Evolutionary conservation across 2,888 invertebrate species (phyloP).

Genomic region (Petrolisthes manimaculis): DNA sequence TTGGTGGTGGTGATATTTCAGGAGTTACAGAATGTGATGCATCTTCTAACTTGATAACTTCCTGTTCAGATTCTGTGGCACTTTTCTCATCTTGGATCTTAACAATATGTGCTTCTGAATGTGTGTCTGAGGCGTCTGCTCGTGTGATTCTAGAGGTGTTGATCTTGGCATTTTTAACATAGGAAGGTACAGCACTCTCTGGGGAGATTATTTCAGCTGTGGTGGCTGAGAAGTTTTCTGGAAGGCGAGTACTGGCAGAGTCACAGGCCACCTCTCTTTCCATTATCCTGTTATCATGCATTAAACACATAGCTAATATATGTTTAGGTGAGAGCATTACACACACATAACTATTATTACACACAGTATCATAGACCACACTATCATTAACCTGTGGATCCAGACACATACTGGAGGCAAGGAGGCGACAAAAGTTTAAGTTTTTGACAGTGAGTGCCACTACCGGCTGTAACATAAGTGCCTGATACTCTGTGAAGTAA

Average conservation of each 20-base stretch:
- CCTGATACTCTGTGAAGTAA: constrained; percentile 57
- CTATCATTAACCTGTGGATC: constrained; percentile 46
- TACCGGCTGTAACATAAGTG: constrained; percentile 50
- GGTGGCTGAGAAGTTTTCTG: constrained; percentile 55
- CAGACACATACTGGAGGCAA: constrained; percentile 53
- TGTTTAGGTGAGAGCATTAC: constrained; percentile 65
- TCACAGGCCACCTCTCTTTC: constrained; percentile 32
- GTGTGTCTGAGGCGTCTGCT: constrained; percentile 27
- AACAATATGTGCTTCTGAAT: not conserved
- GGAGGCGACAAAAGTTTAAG: constrained; percentile 54
- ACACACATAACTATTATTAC: constrained; percentile 64
- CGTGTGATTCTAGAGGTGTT: constrained; percentile 54
- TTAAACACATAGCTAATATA: constrained; percentile 63
- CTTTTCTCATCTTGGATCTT: constrained; percentile 15
- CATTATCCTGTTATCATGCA: constrained; percentile 51
- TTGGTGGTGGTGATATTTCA: constrained; percentile 6
- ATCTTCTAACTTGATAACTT: constrained; percentile 16
- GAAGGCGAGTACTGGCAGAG: constrained; percentile 21
- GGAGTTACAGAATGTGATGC: not conserved
- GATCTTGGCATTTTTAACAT: constrained; percentile 49
- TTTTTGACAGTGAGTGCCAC: constrained; percentile 53
- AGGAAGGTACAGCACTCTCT: constrained; percentile 20
- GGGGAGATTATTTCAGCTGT: constrained; percentile 30
- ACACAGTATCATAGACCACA: constrained; percentile 57
- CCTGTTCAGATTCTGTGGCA: constrained; percentile 9